These are phyloP conservation scores for Petrocephalus schoutedeni DNA, from an alignment of 2,797 vertebrate species.

Conservation along the genomic window DNA sequence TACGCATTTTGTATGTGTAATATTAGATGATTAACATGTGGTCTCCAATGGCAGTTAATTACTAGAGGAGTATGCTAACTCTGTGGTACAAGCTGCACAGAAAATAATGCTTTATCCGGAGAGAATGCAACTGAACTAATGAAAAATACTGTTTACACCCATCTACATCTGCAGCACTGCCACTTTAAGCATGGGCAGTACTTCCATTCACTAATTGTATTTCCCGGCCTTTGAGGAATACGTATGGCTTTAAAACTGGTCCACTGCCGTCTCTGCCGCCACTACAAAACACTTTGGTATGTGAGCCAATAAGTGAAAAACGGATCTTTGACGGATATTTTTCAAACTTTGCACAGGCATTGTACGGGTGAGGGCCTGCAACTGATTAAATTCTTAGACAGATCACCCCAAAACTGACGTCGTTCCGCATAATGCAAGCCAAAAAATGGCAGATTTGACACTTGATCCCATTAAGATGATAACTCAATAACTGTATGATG, in stretches of 20 bases:
- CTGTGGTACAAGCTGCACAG: background rate
- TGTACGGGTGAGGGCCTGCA: background rate
- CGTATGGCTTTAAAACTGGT: background rate
- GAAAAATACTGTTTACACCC: background rate
- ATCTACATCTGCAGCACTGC: background rate
- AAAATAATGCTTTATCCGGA: background rate
- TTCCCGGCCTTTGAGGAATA: background rate
- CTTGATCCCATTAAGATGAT: background rate
- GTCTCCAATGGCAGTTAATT: background rate
- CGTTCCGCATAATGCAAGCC: background rate
- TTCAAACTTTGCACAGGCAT: background rate
- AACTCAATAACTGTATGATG: slow-evolving; percentile 6
- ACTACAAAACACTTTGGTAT: background rate
- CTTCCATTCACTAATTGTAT: background rate
- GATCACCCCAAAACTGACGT: background rate
- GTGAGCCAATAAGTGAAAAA: background rate
- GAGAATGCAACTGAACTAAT: background rate
- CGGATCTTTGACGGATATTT: background rate
- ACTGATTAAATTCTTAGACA: background rate
- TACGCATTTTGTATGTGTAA: too few species aligned
- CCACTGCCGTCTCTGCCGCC: background rate
- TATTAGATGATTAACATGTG: background rate
- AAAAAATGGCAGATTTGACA: background rate
- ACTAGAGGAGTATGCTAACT: background rate
- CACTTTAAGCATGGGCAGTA: background rate